These are phyloP conservation scores for Sphenopsis melanotis DNA, from an alignment of 2,797 vertebrate species.

Conservation along the genomic window DNA sequence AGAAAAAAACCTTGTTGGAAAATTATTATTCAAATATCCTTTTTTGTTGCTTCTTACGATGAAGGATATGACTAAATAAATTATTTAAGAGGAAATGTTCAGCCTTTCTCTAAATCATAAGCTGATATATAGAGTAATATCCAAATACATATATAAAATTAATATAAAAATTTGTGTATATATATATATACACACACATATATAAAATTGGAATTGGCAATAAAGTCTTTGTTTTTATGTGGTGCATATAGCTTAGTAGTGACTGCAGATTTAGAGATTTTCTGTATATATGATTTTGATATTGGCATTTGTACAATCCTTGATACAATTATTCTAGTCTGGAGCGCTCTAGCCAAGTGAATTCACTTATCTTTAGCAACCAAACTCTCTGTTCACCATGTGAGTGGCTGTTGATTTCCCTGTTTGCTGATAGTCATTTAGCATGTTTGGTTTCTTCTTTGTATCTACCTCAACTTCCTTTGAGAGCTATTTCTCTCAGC, in stretches of 20 bases:
- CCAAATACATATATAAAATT: background rate
- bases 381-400: background rate
- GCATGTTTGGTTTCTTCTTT: background rate
- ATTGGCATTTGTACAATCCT: background rate
- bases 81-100: slow-evolving; percentile 16
- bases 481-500: background rate
- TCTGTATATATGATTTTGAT: background rate
- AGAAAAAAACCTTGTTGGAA: background rate
- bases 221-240: background rate
- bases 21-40: background rate
- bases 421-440: background rate
- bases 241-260: background rate
- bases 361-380: background rate
- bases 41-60: background rate
- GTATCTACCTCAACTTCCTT: background rate
- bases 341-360: background rate
- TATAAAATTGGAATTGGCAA: background rate
- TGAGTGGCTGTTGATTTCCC: background rate
- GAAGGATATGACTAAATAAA: background rate
- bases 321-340: background rate
- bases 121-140: background rate
- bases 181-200: rapidly evolving
- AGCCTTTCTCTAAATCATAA: slow-evolving; percentile 28
- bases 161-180: background rate
- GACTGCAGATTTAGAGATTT: slow-evolving; percentile 1